Percentiles rank a stretch among this genome's conserved stretches.
These are phyloP conservation scores for Hemichromis elongatus DNA, from an alignment of 2,113 vertebrate species.

Conservation along the genomic window DNA sequence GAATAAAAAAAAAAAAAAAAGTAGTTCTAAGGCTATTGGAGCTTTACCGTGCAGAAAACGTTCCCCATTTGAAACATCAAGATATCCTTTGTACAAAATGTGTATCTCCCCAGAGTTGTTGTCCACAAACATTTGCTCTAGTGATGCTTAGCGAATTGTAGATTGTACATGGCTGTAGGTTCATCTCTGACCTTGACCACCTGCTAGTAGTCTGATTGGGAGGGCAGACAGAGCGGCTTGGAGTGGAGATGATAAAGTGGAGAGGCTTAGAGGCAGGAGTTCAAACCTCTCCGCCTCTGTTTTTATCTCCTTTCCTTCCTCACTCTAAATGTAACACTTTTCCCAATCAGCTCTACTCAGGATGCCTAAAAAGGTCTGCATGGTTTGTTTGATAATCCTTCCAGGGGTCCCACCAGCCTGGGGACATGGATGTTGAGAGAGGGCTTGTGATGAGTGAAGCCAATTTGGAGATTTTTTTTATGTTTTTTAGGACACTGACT, in stretches of 20 bases:
- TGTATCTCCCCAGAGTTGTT: constrained; percentile 29
- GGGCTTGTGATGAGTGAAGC: constrained; percentile 57
- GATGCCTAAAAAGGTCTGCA: constrained; percentile 86
- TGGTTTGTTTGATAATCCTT: constrained; percentile 80
- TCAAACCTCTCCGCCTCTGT: neutral
- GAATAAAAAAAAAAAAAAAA: neutral
- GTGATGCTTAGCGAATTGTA: constrained; percentile 3
- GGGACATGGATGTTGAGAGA: constrained; percentile 94
- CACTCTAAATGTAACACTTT: neutral
- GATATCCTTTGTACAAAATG: neutral
- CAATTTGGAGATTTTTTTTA: neutral
- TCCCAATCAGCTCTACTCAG: constrained; percentile 77
- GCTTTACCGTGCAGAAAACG: neutral
- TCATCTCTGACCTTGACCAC: constrained; percentile 47
- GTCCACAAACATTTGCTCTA: constrained; percentile 24
- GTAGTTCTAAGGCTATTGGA: neutral
- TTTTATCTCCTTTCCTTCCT: constrained; percentile 22
- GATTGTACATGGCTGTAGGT: constrained; percentile 18
- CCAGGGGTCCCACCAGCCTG: constrained; percentile 73
- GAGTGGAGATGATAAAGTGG: neutral
- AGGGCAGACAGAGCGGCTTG: neutral
- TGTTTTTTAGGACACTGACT: neutral
- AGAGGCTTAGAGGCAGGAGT: neutral
- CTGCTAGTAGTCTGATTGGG: constrained; percentile 55
- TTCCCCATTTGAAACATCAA: neutral